phyloP scores from a whole-genome alignment of 2,888 invertebrate species.

The Oxytorus armatus region DNA sequence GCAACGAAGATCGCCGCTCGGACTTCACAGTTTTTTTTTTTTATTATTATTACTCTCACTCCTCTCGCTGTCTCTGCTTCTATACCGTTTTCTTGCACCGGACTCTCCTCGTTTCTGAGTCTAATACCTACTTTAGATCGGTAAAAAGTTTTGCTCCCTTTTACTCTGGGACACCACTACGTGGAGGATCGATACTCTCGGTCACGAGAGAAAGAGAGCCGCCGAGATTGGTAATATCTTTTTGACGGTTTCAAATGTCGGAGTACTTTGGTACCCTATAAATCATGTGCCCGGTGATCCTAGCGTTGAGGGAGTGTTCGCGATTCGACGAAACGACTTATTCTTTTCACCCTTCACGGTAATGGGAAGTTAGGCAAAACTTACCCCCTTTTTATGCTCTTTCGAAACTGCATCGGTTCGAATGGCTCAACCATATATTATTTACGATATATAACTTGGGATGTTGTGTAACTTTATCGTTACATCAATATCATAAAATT shows the following conservation, averaged over 20 bases:
- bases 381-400: constrained; percentile 22
- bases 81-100: constrained; percentile 28
- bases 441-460: constrained; percentile 28
- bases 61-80: neutral
- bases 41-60: neutral
- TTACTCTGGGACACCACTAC: constrained; percentile 2
- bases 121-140: constrained; percentile 44
- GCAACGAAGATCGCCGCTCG: constrained; percentile 41
- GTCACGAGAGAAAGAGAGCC: constrained; percentile 11
- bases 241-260: constrained; percentile 70
- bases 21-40: constrained; percentile 37
- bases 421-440: constrained; percentile 18
- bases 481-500: neutral
- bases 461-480: neutral
- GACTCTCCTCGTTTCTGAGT: constrained; percentile 33
- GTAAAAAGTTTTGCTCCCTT: constrained; percentile 50
- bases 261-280: constrained; percentile 74
- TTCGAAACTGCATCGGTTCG: neutral
- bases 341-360: constrained; percentile 50
- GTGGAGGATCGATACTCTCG: constrained; percentile 28
- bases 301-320: constrained; percentile 58
- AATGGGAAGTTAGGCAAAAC: constrained; percentile 25
- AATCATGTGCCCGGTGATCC: constrained; percentile 77
- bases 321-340: constrained; percentile 77
- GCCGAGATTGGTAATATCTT: constrained; percentile 75